A percentile compares a stretch with the other conserved stretches of the same genome.
These are phyloP conservation scores for Sarcophaga peregrina DNA, from an alignment of 1,140 invertebrate species.

Conservation along the genomic window DNA sequence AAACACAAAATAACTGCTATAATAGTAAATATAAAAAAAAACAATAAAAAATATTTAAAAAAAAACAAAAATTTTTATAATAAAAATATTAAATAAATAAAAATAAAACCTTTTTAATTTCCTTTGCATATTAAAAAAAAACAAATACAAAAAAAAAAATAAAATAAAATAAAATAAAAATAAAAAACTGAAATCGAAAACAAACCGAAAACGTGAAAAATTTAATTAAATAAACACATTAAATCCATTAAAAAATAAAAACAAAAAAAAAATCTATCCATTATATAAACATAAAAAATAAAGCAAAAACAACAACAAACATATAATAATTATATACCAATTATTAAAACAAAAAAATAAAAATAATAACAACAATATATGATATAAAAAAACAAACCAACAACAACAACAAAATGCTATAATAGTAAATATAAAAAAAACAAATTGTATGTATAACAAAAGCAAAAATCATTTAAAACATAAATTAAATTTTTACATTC, in stretches of 20 bases:
- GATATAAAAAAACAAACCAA: slow-evolving; percentile 39
- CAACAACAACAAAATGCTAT: slow-evolving; percentile 22
- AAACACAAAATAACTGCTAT: background rate
- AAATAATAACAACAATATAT: slow-evolving; percentile 43
- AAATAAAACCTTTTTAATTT: slow-evolving; percentile 12
- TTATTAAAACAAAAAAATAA: slow-evolving; percentile 32
- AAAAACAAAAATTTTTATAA: slow-evolving; percentile 4
- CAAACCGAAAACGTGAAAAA: no score
- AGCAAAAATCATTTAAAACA: slow-evolving; percentile 32
- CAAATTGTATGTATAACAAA: slow-evolving; percentile 39
- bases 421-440: slow-evolving; percentile 31
- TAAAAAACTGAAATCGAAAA: no score
- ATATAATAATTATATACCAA: slow-evolving; percentile 40
- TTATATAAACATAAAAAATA: slow-evolving; percentile 20
- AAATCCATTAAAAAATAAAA: background rate
- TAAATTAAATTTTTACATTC: slow-evolving; percentile 32
- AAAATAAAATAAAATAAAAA: no score
- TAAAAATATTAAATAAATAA: slow-evolving; percentile 18
- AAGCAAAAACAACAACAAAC: slow-evolving; percentile 15
- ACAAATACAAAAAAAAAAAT: background rate
- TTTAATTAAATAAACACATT: no score
- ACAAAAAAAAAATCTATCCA: background rate
- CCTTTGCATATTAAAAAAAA: background rate
- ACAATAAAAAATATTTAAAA: no score
- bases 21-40: background rate